Conservation (phyloP, 2,113 vertebrate genomes). For the Ia io region DNA sequence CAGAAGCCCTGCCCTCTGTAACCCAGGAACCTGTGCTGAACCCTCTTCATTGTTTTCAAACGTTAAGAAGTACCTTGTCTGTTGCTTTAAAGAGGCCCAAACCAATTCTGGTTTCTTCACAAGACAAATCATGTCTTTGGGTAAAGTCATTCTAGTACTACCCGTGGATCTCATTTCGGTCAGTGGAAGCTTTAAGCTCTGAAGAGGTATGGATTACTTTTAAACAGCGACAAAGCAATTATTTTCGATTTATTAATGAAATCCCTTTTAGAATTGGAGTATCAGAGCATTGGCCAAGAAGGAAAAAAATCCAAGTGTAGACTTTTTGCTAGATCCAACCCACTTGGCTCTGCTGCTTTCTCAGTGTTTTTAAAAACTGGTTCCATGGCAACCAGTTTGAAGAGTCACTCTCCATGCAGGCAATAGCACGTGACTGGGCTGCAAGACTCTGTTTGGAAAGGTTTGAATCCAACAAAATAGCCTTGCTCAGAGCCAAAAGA, state of each 20-base stretch:
- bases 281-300: background rate
- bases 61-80: background rate
- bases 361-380: background rate
- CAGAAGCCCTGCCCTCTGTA: background rate
- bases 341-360: background rate
- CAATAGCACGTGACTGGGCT: background rate
- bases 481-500: background rate
- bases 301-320: background rate
- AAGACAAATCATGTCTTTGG: background rate
- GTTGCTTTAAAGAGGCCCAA: background rate
- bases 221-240: background rate
- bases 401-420: background rate
- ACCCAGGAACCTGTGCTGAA: background rate
- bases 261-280: background rate
- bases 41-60: background rate
- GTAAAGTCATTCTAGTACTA: background rate
- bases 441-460: background rate
- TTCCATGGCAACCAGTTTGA: slow-evolving; percentile 19
- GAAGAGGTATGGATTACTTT: background rate
- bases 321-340: background rate
- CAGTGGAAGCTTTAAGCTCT: background rate
- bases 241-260: slow-evolving; percentile 1
- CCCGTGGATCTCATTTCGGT: background rate
- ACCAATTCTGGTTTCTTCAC: background rate
- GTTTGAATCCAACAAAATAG: background rate